phyloP scores from a whole-genome alignment of 2,113 vertebrate species.

The Chlorodrepanis virens region DNA sequence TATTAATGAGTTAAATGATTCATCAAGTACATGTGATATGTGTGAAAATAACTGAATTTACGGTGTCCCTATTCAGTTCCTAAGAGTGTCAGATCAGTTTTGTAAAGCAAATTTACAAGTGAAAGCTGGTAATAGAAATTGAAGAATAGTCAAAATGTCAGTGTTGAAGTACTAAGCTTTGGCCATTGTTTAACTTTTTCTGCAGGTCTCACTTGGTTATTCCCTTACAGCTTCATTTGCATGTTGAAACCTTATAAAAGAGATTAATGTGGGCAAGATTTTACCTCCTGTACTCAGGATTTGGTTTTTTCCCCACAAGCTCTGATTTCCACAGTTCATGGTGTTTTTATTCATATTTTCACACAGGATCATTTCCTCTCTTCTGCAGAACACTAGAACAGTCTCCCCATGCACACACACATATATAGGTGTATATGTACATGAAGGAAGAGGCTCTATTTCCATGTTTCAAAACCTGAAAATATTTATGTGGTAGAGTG shows the following conservation, averaged over 20 bases:
- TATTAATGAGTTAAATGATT: background rate
- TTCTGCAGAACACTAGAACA: background rate
- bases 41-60: background rate
- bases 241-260: background rate
- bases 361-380: background rate
- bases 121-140: background rate
- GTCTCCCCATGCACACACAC: background rate
- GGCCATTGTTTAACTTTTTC: background rate
- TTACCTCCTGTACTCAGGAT: background rate
- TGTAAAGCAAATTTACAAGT: background rate
- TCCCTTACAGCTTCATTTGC: background rate
- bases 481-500: background rate
- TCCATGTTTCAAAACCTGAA: background rate
- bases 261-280: background rate
- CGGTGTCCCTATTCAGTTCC: background rate
- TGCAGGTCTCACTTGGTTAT: background rate
- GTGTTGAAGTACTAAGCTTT: background rate
- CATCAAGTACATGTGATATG: background rate
- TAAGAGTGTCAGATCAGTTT: background rate
- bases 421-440: fast-evolving
- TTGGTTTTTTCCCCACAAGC: background rate
- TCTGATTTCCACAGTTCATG: background rate
- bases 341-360: background rate
- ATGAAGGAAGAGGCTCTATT: background rate
- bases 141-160: background rate